Conservation (phyloP, 2,797 vertebrate genomes). For the Takifugu rubripes region DNA sequence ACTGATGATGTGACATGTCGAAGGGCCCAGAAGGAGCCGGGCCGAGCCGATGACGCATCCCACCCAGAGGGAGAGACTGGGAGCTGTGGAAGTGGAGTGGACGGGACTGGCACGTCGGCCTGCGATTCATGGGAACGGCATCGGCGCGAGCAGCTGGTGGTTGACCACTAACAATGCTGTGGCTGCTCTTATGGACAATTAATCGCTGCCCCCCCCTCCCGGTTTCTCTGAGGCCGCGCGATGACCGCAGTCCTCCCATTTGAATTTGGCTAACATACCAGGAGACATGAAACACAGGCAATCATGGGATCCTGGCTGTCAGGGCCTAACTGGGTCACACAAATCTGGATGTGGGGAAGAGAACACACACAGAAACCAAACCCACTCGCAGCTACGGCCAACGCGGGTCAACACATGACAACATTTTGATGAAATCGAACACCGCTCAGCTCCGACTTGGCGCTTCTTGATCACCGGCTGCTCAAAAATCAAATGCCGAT, state of each 20-base stretch:
- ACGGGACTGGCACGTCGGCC: constrained; percentile 47
- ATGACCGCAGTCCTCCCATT: constrained; percentile 58
- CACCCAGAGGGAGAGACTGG: constrained; percentile 56
- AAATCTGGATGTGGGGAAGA: constrained; percentile 25
- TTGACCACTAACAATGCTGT: constrained; percentile 77
- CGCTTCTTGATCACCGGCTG: constrained; percentile 22
- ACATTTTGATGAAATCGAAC: constrained; percentile 26
- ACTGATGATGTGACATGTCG: constrained; percentile 35
- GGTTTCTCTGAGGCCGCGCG: constrained; percentile 36
- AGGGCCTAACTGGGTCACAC: constrained; percentile 33
- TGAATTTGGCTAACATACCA: constrained; percentile 54
- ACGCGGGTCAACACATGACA: constrained; percentile 17
- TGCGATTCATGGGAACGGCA: constrained; percentile 74
- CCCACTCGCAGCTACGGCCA: constrained; percentile 1
- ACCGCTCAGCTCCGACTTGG: constrained; percentile 12
- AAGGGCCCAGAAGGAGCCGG: constrained; percentile 28
- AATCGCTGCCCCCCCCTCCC: constrained; percentile 57
- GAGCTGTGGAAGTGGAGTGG: constrained; percentile 54
- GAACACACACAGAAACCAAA: constrained; percentile 25
- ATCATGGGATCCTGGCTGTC: constrained; percentile 51
- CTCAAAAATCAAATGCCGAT: constrained; percentile 25
- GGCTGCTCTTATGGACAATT: constrained; percentile 77
- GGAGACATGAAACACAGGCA: constrained; percentile 53
- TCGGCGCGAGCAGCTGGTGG: constrained; percentile 72
- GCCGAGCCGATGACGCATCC: constrained; percentile 39